Conservation (phyloP, 1,140 invertebrate genomes). For the Cephus cinctus region DNA sequence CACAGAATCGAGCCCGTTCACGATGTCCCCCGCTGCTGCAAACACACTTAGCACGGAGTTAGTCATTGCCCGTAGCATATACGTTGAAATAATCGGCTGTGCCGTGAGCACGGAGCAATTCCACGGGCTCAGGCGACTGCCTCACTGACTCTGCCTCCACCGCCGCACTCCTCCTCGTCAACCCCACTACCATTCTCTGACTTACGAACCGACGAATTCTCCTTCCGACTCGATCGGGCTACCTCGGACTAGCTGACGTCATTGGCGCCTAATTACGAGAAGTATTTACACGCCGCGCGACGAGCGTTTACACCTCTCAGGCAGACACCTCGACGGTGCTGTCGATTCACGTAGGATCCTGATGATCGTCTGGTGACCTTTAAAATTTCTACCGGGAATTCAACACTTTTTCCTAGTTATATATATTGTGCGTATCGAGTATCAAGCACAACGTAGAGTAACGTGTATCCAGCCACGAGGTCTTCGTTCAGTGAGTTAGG, state of each 20-base stretch:
- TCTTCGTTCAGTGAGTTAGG: too few relatives aligned
- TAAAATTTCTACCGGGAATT: too few relatives aligned
- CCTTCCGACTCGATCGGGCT: constrained; percentile 9
- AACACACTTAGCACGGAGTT: constrained; percentile 42
- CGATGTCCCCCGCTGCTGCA: constrained; percentile 19
- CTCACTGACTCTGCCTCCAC: constrained; percentile 11
- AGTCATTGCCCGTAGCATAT: constrained; percentile 43
- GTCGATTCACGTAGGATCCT: too few relatives aligned
- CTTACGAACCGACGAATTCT: constrained; percentile 8
- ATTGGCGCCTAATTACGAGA: constrained; percentile 42
- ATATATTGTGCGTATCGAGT: too few relatives aligned
- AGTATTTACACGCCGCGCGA: too few relatives aligned
- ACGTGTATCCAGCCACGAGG: too few relatives aligned
- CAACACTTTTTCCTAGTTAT: too few relatives aligned
- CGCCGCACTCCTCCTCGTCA: constrained; percentile 3
- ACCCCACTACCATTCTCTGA: constrained; percentile 19
- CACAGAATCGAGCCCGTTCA: not conserved
- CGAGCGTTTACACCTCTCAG: too few relatives aligned
- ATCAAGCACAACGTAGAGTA: too few relatives aligned
- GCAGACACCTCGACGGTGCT: too few relatives aligned
- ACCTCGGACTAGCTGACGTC: constrained; percentile 34
- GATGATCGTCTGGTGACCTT: too few relatives aligned
- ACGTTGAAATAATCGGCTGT: constrained; percentile 25
- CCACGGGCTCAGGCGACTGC: constrained; percentile 22
- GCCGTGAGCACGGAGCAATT: constrained; percentile 24